Percentiles rank a stretch among this genome's conserved stretches.
Evolutionary conservation across 2,888 invertebrate genomes (phyloP).

Genomic region (Drosophila meridionalis): DNA sequence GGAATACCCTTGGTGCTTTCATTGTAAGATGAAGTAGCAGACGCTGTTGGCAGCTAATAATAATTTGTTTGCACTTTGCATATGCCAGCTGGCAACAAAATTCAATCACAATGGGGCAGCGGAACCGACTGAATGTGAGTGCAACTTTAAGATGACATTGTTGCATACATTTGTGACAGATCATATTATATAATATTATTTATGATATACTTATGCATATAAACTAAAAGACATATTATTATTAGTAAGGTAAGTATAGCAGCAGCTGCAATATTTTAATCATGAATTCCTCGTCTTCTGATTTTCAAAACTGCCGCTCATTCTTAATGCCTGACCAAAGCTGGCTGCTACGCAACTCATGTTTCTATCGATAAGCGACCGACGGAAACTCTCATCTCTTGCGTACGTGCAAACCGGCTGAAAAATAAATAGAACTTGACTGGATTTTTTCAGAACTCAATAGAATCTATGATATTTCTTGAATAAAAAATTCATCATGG

Average conservation of each 20-base stretch:
- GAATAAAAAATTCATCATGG: constrained; percentile 58
- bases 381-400: constrained; percentile 23
- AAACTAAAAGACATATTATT: neutral
- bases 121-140: constrained; percentile 2
- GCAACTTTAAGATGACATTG: neutral
- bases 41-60: constrained; percentile 77
- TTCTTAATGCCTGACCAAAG: neutral
- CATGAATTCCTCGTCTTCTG: too few species aligned
- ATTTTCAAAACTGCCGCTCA: constrained; percentile 15
- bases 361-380: constrained; percentile 25
- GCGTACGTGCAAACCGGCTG: constrained; percentile 29
- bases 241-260: neutral
- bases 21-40: constrained; percentile 73
- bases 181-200: neutral
- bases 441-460: neutral
- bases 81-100: constrained; percentile 67
- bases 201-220: too few species aligned
- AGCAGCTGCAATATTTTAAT: neutral
- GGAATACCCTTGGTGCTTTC: constrained; percentile 71
- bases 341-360: constrained; percentile 6
- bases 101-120: constrained; percentile 27
- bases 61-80: constrained; percentile 79
- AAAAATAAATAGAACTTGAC: constrained; percentile 10
- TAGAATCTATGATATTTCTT: neutral
- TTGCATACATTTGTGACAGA: neutral